Conservation (phyloP, 2,113 vertebrate species). For the Pithys albifrons region DNA sequence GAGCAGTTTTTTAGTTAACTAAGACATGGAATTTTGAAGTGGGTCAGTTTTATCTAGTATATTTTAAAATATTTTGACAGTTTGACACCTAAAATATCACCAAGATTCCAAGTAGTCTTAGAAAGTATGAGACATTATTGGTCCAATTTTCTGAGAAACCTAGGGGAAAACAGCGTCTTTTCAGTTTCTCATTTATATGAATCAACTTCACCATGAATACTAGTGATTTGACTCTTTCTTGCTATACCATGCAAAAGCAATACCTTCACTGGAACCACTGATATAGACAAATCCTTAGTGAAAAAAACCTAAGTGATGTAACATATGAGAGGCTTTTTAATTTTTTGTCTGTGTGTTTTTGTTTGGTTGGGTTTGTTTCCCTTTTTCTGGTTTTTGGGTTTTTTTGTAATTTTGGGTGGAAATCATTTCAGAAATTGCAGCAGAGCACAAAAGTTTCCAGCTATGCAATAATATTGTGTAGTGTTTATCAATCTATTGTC, state of each 20-base stretch:
- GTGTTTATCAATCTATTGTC: not conserved
- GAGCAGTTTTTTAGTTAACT: not conserved
- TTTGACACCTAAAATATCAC: not conserved
- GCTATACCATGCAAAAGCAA: not conserved
- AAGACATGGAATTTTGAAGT: not conserved
- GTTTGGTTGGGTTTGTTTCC: not conserved
- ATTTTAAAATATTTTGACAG: not conserved
- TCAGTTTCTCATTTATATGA: not conserved
- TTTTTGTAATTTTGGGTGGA: not conserved
- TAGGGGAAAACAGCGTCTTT: not conserved
- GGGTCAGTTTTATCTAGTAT: not conserved
- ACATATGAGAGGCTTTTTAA: not conserved
- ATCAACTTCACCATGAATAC: not conserved
- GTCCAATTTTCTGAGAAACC: not conserved
- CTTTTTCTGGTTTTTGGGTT: no score
- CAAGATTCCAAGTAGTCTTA: not conserved
- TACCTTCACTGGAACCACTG: not conserved
- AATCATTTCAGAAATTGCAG: not conserved
- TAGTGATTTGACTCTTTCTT: not conserved
- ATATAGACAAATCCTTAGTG: not conserved
- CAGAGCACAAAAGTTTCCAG: not conserved
- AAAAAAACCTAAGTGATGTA: not conserved
- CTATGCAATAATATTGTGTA: not conserved
- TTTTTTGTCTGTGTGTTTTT: no score
- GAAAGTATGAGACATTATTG: not conserved